Percentiles rank a stretch among this genome's conserved stretches.
These are phyloP conservation scores for Congeria kusceri DNA, from an alignment of 2,888 invertebrate genomes.

Conservation along the genomic window DNA sequence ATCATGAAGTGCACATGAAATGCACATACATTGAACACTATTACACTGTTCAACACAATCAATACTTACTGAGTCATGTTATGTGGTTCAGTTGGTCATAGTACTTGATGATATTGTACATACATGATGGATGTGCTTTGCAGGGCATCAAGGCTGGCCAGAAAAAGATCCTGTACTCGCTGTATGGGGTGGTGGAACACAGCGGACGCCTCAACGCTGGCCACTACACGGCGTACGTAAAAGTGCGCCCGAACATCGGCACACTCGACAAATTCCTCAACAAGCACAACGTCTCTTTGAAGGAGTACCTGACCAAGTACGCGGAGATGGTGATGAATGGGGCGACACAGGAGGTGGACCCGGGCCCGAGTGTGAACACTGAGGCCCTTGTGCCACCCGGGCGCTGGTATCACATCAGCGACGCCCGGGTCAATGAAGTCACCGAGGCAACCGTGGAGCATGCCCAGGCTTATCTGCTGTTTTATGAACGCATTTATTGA, in stretches of 20 bases:
- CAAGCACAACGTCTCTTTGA: conserved; percentile 62
- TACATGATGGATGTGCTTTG: conserved; percentile 23
- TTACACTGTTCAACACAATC: not conserved
- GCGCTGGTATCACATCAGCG: conserved; percentile 97
- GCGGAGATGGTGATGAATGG: conserved; percentile 59
- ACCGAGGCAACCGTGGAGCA: conserved; percentile 91
- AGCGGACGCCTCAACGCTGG: conserved; percentile 95
- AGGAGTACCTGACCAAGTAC: conserved; percentile 73
- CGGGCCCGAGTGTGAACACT: conserved; percentile 65
- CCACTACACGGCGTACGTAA: conserved; percentile 97
- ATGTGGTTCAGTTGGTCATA: too few species aligned
- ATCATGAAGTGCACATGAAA: too few species aligned
- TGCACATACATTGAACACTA: too few species aligned
- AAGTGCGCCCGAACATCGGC: conserved; percentile 87
- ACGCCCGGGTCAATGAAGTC: conserved; percentile 93
- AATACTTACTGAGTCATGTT: too few species aligned
- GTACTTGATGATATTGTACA: too few species aligned
- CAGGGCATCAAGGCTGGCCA: conserved; percentile 86
- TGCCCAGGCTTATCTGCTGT: conserved; percentile 97
- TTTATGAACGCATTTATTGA: conserved; percentile 94
- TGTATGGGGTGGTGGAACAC: conserved; percentile 98
- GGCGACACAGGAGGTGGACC: conserved; percentile 50
- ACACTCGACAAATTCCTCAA: conserved; percentile 75
- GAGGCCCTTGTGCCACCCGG: conserved; percentile 86
- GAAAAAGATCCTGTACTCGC: conserved; percentile 91